Base-by-base conservation (phyloP, 2,888 invertebrate genomes). In the Taphrorychus bicolor region DNA sequence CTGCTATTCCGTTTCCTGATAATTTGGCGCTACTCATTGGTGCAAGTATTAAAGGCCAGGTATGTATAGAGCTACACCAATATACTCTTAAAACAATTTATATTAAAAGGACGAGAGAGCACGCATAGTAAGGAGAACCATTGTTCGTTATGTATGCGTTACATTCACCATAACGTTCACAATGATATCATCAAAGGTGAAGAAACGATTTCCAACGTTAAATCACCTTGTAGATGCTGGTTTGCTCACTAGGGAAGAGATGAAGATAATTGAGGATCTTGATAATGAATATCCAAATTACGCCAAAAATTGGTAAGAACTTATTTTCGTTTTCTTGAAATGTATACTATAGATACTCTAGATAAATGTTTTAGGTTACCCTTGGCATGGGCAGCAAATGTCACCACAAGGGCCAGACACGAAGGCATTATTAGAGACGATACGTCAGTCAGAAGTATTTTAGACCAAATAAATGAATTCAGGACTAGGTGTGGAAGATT, bases 331-430 rank as follows among this genome's bases (percentile, higher is more conserved):
- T 11, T 48, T 48, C 16, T 32, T n/a, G n/a, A n/a, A n/a, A n/a
- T n/a, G n/a, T n/a, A n/a, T 11, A 32, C 40, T 32, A 7, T 32
- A 18, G 21, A 21, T 22, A 5, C 22, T 21, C 19, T 4, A n/a
- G 5, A 16, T 18, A 40, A n/a, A 9, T n/a, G 41, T 54, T 60
- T 21, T 23, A 87, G 87, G 87, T 81, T 95, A 74, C 94, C 95
- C 9, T 90, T 95, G 69, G 93, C 94, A 3, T 95, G 95, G 95
- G 94, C 94, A 1, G 89, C 93, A 1, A 93, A 92, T 79, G 91
- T 95, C 74, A 91, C 94, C 59, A 93, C 93, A 0, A 85, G 93
- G 72, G 93, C 94, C 2, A 86, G 94, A 9, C 93, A 92, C 75
- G 94, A 95, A 81, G 94, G 94, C 18, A 85, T 93, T 73, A 93